Base-by-base conservation (phyloP, 2,797 vertebrate genomes). In the Gila robusta region DNA sequence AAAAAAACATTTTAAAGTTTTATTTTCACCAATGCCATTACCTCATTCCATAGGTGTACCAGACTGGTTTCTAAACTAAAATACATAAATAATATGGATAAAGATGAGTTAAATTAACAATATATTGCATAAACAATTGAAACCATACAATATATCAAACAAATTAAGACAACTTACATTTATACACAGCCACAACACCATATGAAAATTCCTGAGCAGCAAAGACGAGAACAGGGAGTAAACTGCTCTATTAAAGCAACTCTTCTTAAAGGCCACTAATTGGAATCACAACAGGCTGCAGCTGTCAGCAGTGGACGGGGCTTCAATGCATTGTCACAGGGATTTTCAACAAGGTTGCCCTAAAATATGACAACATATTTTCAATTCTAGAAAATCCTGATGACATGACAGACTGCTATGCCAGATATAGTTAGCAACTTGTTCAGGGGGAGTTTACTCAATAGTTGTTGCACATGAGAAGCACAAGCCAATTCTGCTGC, bases 401-500 rank as follows among this genome's bases (percentile, higher is more conserved):
- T 41, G 70, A n/a, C 52, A 54, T 19, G 17, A 54, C 52, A 54
- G 6, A 21, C 5, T 41, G 10, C 39, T 23, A 67, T 80, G 26
- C 23, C 2, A 0, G 39, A 32, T 32, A 28, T 32, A 66, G 9
- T 80, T 66, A 44, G 59, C 16, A 80, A 80, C 64, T 67, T 80
- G 62, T 28, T 67, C 44, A 76, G 39, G 59, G n/a, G 62, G 14
- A 64, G 77, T 64, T 64, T 79, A 44, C 37, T 44, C n/a, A 64
- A 19, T 16, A 79, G 77, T 44, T 44, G 44, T 28, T 64, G 56
- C 6, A 79, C 56, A 59, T 59, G 76, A 21, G 76, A 78, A 14
- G 54, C 21, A n/a, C 62, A 80, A 19, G 59, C 16, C 23, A 47
- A 47, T 17, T 66, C 16, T 80, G 59, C 78, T 79, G 59, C 39